phyloP scores from a whole-genome alignment of 92 coral and sea anemone genomes.

The Palythoa grandiflora region DNA sequence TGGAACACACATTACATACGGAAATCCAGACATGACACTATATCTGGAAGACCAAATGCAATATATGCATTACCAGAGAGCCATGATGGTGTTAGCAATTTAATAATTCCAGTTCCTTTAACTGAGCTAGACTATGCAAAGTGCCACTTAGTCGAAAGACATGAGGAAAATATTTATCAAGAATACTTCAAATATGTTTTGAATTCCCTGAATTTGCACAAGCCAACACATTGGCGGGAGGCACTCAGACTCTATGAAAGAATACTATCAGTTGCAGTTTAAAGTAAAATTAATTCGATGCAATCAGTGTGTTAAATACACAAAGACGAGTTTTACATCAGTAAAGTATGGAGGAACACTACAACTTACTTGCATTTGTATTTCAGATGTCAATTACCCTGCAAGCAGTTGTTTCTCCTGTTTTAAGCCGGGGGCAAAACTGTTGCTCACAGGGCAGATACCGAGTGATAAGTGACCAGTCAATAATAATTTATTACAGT shows the following conservation, averaged over 20 bases:
- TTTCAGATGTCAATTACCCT: conserved; percentile 11
- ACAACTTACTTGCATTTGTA: conserved; percentile 6
- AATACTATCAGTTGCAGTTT: conserved; percentile 13
- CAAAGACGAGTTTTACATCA: background rate
- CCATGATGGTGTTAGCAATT: conserved; percentile 51
- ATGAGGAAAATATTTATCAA: conserved; percentile 36
- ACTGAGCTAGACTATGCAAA: conserved; percentile 58
- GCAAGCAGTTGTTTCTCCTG: background rate
- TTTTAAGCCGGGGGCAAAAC: background rate
- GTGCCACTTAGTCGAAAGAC: conserved; percentile 37
- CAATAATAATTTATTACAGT: background rate
- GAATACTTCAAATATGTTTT: conserved; percentile 55
- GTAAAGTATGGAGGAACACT: conserved; percentile 4
- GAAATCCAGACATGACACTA: conserved; percentile 58
- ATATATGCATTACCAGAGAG: conserved; percentile 53
- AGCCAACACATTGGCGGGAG: conserved; percentile 64
- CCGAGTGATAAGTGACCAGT: background rate
- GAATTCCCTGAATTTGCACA: conserved; percentile 41
- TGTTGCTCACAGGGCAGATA: background rate
- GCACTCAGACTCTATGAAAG: conserved; percentile 48
- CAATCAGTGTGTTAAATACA: background rate
- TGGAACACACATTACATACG: conserved; percentile 59
- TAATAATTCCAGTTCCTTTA: conserved; percentile 37
- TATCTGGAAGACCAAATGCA: conserved; percentile 58
- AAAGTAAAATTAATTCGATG: background rate